These are phyloP conservation scores for Typhlichthys subterraneus DNA, from an alignment of 2,797 vertebrate species.

Conservation along the genomic window DNA sequence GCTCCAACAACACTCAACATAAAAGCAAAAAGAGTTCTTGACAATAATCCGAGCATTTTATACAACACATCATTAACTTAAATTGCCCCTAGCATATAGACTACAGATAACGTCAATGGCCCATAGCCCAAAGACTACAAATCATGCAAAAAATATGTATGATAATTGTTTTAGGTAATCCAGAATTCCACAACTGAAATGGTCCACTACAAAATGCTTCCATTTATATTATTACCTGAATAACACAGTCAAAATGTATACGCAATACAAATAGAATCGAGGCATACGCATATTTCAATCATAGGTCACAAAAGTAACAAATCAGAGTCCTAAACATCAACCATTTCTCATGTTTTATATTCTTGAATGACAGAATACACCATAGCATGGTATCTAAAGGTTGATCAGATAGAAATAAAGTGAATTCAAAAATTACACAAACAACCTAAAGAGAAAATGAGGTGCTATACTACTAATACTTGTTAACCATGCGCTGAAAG, in stretches of 20 bases:
- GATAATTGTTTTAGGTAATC: slow-evolving; percentile 75
- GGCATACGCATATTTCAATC: background rate
- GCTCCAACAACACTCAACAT: slow-evolving; percentile 2
- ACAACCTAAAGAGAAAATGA: background rate
- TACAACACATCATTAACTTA: slow-evolving; percentile 3
- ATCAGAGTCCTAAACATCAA: background rate
- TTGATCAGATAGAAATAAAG: slow-evolving; percentile 25
- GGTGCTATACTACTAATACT: background rate
- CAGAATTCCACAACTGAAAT: slow-evolving; percentile 48
- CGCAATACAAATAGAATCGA: background rate
- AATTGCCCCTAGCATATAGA: background rate
- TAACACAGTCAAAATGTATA: background rate
- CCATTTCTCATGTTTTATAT: background rate
- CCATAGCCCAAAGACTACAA: slow-evolving; percentile 21
- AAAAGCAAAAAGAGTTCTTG: slow-evolving; percentile 16
- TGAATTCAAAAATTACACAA: slow-evolving; percentile 21
- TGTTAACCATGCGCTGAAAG: slow-evolving; percentile 16
- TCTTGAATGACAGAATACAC: slow-evolving; percentile 8
- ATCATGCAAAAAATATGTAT: slow-evolving; percentile 45
- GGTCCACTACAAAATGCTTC: slow-evolving; percentile 36
- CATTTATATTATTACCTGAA: background rate
- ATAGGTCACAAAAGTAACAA: background rate
- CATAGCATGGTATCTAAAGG: slow-evolving; percentile 3
- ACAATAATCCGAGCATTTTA: slow-evolving; percentile 21
- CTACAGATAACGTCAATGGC: too few relatives aligned